These are phyloP conservation scores for Eutolmus rufibarbis DNA, from an alignment of 2,888 invertebrate genomes.

Conservation along the genomic window DNA sequence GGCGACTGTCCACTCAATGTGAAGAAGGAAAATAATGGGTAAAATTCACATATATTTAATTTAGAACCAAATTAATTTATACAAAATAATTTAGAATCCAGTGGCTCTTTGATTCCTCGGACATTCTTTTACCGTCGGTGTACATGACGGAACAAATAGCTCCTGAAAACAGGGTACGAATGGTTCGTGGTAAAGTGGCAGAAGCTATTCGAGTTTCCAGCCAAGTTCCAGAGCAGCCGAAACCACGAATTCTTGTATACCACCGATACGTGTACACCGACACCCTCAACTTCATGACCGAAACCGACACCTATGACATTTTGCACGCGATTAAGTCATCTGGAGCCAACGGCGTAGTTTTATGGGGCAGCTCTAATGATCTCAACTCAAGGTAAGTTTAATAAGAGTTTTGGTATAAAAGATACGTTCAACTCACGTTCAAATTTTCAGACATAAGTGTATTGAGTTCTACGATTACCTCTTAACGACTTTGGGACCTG, in stretches of 20 bases:
- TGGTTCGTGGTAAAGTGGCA: slow-evolving; percentile 70
- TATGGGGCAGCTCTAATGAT: slow-evolving; percentile 81
- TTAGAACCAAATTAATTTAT: background rate
- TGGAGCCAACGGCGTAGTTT: slow-evolving; percentile 71
- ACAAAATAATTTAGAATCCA: slow-evolving; percentile 63
- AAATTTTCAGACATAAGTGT: slow-evolving; percentile 65
- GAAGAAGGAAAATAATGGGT: slow-evolving; percentile 72
- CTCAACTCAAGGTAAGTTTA: slow-evolving; percentile 66
- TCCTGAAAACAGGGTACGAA: slow-evolving; percentile 64
- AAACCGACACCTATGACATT: slow-evolving; percentile 41
- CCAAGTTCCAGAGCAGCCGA: slow-evolving; percentile 53
- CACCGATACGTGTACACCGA: slow-evolving; percentile 77
- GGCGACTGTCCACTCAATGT: slow-evolving; percentile 68
- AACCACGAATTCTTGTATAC: slow-evolving; percentile 69
- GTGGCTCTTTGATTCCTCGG: slow-evolving; percentile 75
- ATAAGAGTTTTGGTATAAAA: background rate
- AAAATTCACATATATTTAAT: slow-evolving; percentile 45
- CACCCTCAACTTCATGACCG: slow-evolving; percentile 65
- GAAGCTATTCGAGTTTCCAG: slow-evolving; percentile 68
- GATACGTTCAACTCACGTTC: background rate
- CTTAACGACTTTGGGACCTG: slow-evolving; percentile 70
- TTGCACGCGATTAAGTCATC: slow-evolving; percentile 46
- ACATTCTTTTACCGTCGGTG: slow-evolving; percentile 75
- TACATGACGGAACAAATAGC: slow-evolving; percentile 67
- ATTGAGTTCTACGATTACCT: slow-evolving; percentile 68